Base-by-base conservation (phyloP, 2,797 vertebrate genomes). In the Danio choprae region DNA sequence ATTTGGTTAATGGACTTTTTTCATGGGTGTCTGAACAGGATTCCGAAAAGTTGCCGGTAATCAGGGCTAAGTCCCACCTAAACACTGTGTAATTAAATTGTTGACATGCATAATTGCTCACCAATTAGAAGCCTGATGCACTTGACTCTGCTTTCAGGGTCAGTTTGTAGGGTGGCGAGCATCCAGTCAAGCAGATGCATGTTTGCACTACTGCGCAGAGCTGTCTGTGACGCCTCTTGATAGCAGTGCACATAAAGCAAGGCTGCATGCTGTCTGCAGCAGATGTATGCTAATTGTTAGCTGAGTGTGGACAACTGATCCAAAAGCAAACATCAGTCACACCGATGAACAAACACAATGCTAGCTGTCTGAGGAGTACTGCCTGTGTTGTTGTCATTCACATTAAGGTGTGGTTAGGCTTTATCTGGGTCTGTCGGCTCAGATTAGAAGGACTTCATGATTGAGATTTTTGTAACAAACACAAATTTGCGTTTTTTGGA, bases 211-310 rank as follows among this genome's bases (percentile, higher is more conserved):
- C 83, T 89, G 89, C 81, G 83, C 77, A 20, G 67, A 85, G 83
- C 86, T 87, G 87, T 87, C 85, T 87, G 83, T 71, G 78, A 83
- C 83, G 85, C 63, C 56, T 77, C 87, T 90, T 84, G 77, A 88
- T 79, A 83, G 84, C 85, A 90, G 86, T 73, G 83, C 79, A 83
- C 82, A 90, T 90, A 90, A 91, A 83, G 84, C 86, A 83, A 78
- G 84, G 81, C 82, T 81, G 84, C 60, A 55, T 81, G 68, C 82
- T 75, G 79, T 74, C 80, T 86, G 86, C 80, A 59, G 67, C 82
- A 87, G 78, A 90, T 89, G 89, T 88, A 89, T 91, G 82, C 84
- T 91, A 91, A 92, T 92, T 87, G 84, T 83, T 84, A 80, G 83
- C 87, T 8, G 70, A 20, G 60, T 68, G 78, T 73, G 85, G 77